Evolutionary conservation across 2,888 invertebrate genomes (phyloP).

Genomic region (Rutpela maculata): DNA sequence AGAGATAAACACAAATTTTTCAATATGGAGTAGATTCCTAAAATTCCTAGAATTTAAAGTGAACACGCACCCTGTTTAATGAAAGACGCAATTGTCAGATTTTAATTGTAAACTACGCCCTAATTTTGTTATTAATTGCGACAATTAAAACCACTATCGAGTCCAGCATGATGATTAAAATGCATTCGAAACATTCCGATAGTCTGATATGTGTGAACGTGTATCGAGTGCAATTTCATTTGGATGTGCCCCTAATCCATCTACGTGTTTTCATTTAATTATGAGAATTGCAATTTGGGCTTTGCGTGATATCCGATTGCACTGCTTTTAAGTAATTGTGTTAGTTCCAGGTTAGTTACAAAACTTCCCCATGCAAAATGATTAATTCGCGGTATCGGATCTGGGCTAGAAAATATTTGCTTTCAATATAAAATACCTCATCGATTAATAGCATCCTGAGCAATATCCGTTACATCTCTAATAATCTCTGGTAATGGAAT

Average conservation of each 20-base stretch:
- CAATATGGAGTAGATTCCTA: too few relatives aligned
- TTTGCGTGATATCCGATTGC: slow-evolving; percentile 30
- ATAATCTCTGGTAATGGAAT: too few relatives aligned
- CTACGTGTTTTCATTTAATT: slow-evolving; percentile 34
- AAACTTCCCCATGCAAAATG: slow-evolving; percentile 8
- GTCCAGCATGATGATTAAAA: neutral
- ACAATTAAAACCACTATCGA: too few relatives aligned
- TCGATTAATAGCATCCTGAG: too few relatives aligned
- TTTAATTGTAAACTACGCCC: too few relatives aligned
- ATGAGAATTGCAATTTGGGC: slow-evolving; percentile 35
- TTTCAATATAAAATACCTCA: neutral
- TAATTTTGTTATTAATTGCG: too few relatives aligned
- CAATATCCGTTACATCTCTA: too few relatives aligned
- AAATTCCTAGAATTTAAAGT: too few relatives aligned
- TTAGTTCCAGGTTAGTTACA: neutral
- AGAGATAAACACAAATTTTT: too few relatives aligned
- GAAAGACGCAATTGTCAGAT: too few relatives aligned
- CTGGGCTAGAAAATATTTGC: neutral
- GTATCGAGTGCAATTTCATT: slow-evolving; percentile 9
- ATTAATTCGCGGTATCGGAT: slow-evolving; percentile 1
- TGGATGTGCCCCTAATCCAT: slow-evolving; percentile 15
- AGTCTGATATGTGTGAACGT: neutral
- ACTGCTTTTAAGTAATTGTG: slow-evolving; percentile 36
- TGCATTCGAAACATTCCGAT: neutral
- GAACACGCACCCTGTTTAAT: too few relatives aligned